These are phyloP conservation scores for Pelobates cultripes DNA, from an alignment of 2,797 vertebrate genomes.

Conservation along the genomic window DNA sequence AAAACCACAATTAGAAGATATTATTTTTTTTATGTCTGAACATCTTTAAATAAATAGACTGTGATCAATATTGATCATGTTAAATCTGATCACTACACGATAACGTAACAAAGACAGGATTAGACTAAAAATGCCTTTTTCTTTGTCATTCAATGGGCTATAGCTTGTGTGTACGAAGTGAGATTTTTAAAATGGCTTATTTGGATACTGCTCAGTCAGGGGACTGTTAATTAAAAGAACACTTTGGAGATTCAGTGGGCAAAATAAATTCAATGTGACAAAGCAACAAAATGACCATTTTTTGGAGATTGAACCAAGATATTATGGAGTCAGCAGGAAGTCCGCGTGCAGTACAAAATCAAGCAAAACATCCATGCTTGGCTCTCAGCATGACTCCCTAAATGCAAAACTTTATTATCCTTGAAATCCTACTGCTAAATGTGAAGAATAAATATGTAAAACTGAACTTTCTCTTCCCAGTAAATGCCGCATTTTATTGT, in stretches of 20 bases:
- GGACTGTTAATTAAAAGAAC: slow-evolving; percentile 47
- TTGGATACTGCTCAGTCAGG: slow-evolving; percentile 10
- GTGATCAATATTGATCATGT: slow-evolving; percentile 5
- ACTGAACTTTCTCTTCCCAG: slow-evolving; percentile 39
- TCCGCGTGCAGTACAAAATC: slow-evolving; percentile 44
- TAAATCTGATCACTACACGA: neutral
- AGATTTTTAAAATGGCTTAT: slow-evolving; percentile 7
- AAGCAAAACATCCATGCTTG: slow-evolving; percentile 50
- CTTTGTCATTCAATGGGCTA: too few relatives aligned
- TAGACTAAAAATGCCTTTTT: too few relatives aligned
- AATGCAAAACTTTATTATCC: slow-evolving; percentile 57
- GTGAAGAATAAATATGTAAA: slow-evolving; percentile 54
- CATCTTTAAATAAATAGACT: neutral
- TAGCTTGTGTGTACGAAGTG: too few relatives aligned
- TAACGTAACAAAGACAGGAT: too few relatives aligned
- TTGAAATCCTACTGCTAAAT: slow-evolving; percentile 54
- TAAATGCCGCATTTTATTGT: slow-evolving; percentile 13
- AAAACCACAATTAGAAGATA: too few relatives aligned
- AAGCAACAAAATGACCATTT: slow-evolving; percentile 39
- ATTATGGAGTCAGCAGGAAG: slow-evolving; percentile 50
- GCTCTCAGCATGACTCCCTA: slow-evolving; percentile 48
- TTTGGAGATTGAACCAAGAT: slow-evolving; percentile 41
- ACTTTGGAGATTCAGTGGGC: slow-evolving; percentile 3
- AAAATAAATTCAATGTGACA: slow-evolving; percentile 46
- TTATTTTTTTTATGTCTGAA: too few relatives aligned